Base-by-base conservation (phyloP, 2,888 invertebrate species). In the Sabellastarte sp. region DNA sequence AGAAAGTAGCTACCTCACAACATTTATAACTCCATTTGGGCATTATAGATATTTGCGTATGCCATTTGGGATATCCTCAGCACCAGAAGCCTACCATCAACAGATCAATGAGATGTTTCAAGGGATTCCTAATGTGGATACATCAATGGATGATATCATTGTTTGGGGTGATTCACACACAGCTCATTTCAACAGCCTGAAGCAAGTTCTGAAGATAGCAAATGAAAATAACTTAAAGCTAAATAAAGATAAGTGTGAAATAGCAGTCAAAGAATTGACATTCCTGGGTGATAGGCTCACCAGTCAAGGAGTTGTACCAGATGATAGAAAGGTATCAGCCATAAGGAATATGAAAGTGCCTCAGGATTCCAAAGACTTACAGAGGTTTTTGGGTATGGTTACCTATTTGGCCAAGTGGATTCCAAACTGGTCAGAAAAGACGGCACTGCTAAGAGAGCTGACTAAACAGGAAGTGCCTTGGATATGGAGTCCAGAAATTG, bases 11-110 rank as follows among this genome's bases (percentile, higher is more conserved):
- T 20, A 52, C 15, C 24, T 64, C 31, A 57, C 55, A 15, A 68
- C 63, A n/a, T 70, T 69, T 26, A 72, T 64, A 55, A 70, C 66
- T n/a, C 69, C 72, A 30, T 63, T 62, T 53, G 68, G 65, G 15
- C n/a, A 63, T 26, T 69, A 59, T 52, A 24, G 68, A 4, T 65
- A 52, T 52, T 50, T 63, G 5, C 57, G 55, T 24, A 26, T 61
- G 5, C 57, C 61, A 4, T 57, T 61, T 33, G 61, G 61, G 3
- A 28, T 61, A 4, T 50, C 10, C 20, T 61, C 61, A 30, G 57
- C 57, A 15, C 57, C 57, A 5, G 61, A 61, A 41, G 24, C 57
- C 15, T 61, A 29, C 29, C 56, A 57, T 4, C 61, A 28, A 3
- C n/a, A 41, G 4, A 50, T 50, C 52, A 4, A 4, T 31, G 24